A percentile compares a stretch with the other conserved stretches of the same genome.
Evolutionary conservation across 2,888 invertebrate species (phyloP).

Genomic region (Drosophila anomelani): DNA sequence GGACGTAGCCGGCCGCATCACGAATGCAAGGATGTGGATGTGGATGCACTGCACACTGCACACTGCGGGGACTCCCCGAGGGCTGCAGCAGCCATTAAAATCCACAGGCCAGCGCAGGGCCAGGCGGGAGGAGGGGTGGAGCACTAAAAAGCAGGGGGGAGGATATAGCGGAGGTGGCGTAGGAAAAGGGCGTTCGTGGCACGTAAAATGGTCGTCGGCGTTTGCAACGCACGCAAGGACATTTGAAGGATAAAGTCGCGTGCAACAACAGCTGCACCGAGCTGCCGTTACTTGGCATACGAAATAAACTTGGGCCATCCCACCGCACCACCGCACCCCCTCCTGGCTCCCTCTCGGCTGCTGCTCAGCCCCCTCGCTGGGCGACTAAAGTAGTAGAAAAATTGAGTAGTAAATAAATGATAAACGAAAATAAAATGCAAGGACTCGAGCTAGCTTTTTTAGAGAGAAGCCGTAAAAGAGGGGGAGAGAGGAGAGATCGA

Average conservation of each 20-base stretch:
- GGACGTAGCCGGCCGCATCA: conserved; percentile 57
- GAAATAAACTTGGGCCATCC: conserved; percentile 68
- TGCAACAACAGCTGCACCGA: conserved; percentile 63
- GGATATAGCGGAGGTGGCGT: background rate
- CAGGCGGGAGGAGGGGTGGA: background rate
- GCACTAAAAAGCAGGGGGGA: conserved; percentile 10
- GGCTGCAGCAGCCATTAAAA: conserved; percentile 78
- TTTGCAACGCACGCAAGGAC: conserved; percentile 81
- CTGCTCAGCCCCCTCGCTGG: conserved; percentile 32
- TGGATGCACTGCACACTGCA: conserved; percentile 27
- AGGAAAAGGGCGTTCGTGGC: conserved; percentile 41
- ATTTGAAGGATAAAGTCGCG: conserved; percentile 83
- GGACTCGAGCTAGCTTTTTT: conserved; percentile 57
- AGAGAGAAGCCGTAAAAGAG: background rate
- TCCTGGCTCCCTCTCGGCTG: background rate
- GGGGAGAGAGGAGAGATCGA: background rate
- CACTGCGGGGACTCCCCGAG: conserved; percentile 74
- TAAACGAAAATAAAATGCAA: conserved; percentile 81
- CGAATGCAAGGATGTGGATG: conserved; percentile 65
- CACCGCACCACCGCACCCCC: background rate
- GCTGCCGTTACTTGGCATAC: conserved; percentile 79
- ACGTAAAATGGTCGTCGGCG: conserved; percentile 56
- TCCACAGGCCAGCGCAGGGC: conserved; percentile 58
- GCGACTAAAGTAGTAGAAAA: conserved; percentile 79
- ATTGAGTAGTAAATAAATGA: conserved; percentile 82